These are phyloP conservation scores for Sakesphorus luctuosus DNA, from an alignment of 2,113 vertebrate species.

Conservation along the genomic window DNA sequence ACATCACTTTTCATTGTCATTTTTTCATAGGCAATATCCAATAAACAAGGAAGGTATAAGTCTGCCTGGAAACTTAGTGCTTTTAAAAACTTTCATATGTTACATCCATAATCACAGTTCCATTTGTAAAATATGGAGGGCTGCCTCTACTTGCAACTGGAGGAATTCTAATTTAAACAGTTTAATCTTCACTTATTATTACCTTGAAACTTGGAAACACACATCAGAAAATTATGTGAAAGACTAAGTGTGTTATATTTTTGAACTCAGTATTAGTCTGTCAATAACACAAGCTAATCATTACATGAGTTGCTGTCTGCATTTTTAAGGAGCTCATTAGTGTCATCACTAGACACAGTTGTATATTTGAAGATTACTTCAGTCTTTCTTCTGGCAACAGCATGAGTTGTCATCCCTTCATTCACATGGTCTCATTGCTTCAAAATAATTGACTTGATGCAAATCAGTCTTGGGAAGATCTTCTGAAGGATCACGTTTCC, in stretches of 20 bases:
- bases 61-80: conserved; percentile 7
- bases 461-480: background rate
- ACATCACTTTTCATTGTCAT: conserved; percentile 52
- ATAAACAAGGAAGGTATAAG: conserved; percentile 37
- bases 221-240: background rate
- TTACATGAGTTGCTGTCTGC: background rate
- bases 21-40: background rate
- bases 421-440: background rate
- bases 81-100: conserved; percentile 55
- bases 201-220: background rate
- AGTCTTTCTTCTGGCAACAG: background rate
- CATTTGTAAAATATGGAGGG: conserved; percentile 42
- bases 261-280: background rate
- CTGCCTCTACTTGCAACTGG: background rate
- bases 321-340: conserved; percentile 43
- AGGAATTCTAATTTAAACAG: background rate
- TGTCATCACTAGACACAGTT: background rate
- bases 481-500: background rate
- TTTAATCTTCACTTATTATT: background rate
- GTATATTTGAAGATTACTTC: conserved; percentile 22
- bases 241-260: background rate
- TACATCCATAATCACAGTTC: conserved; percentile 52
- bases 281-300: conserved; percentile 14
- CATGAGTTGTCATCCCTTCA: background rate
- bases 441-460: background rate